Conservation (phyloP, 2,797 vertebrate genomes). For the Salmo trutta region DNA sequence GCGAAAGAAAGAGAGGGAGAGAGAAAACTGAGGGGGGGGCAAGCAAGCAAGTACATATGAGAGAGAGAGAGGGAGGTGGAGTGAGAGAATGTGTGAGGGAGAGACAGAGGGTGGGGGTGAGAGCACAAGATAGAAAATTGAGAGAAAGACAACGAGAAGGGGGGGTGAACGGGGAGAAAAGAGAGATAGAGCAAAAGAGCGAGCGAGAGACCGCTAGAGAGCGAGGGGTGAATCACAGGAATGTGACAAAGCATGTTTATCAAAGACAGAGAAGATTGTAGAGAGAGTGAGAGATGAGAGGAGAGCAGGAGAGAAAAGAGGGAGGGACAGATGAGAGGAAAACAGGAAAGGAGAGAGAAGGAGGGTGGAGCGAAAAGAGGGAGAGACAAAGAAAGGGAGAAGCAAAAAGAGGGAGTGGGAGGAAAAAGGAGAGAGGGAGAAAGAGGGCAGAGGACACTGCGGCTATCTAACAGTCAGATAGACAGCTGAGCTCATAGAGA, state of each 20-base stretch:
- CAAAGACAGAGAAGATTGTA: neutral
- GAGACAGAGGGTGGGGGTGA: neutral
- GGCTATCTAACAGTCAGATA: conserved; percentile 63
- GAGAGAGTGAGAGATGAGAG: conserved; percentile 4
- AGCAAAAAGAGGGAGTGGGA: too few relatives aligned
- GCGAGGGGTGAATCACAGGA: neutral
- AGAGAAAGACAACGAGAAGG: conserved; percentile 32
- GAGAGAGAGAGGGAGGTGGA: conserved; percentile 54
- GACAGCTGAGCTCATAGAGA: conserved; percentile 28
- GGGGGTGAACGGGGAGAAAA: conserved; percentile 25
- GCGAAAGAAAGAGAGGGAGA: too few relatives aligned
- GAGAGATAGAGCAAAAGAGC: conserved; percentile 30
- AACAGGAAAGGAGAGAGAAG: too few relatives aligned
- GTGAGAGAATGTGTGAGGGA: conserved; percentile 63
- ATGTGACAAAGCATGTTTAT: too few relatives aligned
- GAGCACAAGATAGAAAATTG: neutral
- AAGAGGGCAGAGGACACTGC: conserved; percentile 66
- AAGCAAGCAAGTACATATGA: neutral
- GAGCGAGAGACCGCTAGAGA: conserved; percentile 44
- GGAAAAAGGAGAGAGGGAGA: too few relatives aligned
- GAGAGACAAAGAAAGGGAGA: too few relatives aligned
- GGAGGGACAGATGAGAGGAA: neutral
- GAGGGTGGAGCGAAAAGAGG: too few relatives aligned
- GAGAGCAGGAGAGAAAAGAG: neutral
- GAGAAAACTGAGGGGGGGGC: neutral